phyloP scores from a whole-genome alignment of 2,888 invertebrate genomes.

The Euplagia quadripunctaria region DNA sequence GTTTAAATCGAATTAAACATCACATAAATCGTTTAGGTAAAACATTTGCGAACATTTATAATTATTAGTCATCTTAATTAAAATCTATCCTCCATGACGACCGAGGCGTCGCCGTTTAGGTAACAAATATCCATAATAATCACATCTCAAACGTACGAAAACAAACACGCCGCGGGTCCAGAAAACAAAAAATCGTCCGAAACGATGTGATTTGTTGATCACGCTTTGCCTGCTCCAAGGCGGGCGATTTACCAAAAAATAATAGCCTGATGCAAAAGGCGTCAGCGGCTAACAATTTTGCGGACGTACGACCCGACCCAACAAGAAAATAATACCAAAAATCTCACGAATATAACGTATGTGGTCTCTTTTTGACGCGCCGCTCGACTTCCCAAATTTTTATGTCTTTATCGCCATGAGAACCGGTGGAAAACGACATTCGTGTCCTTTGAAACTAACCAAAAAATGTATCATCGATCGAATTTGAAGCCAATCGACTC shows the following conservation, averaged over 20 bases:
- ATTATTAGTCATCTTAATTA: conserved; percentile 69
- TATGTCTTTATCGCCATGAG: conserved; percentile 86
- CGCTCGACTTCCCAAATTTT: conserved; percentile 80
- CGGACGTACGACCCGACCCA: conserved; percentile 67
- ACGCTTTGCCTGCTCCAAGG: conserved; percentile 72
- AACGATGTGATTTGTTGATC: conserved; percentile 80
- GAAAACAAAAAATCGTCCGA: conserved; percentile 61
- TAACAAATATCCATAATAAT: conserved; percentile 80
- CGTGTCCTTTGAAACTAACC: conserved; percentile 61
- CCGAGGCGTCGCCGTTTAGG: conserved; percentile 58
- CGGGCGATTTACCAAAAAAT: conserved; percentile 77
- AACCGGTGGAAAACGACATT: conserved; percentile 69
- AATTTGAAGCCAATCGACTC: conserved; percentile 67
- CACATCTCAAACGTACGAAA: conserved; percentile 80
- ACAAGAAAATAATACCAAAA: conserved; percentile 70
- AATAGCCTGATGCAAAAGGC: conserved; percentile 82
- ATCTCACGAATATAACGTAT: conserved; percentile 78
- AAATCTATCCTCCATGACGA: conserved; percentile 61
- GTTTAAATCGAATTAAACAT: conserved; percentile 32
- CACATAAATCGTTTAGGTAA: conserved; percentile 28
- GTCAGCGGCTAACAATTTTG: conserved; percentile 84
- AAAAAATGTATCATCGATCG: conserved; percentile 69
- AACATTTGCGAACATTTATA: conserved; percentile 31
- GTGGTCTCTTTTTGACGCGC: conserved; percentile 83
- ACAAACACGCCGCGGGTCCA: conserved; percentile 79